These are phyloP conservation scores for Tyto alba DNA, from an alignment of 2,113 vertebrate genomes.

Conservation along the genomic window DNA sequence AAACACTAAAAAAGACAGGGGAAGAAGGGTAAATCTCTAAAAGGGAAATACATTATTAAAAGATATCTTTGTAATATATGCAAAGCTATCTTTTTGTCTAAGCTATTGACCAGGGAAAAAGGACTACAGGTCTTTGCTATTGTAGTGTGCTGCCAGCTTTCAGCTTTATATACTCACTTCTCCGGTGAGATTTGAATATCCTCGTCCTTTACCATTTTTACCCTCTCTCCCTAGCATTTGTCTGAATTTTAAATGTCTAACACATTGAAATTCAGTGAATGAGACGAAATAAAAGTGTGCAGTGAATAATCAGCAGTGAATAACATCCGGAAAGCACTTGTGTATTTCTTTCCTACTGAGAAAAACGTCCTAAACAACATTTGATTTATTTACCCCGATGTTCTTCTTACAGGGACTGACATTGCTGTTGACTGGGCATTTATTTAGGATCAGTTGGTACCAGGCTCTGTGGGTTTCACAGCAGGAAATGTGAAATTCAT, in stretches of 20 bases:
- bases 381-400: constrained; percentile 58
- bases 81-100: constrained; percentile 29
- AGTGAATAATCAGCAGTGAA: constrained; percentile 64
- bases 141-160: background rate
- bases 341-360: constrained; percentile 49
- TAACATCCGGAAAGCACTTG: constrained; percentile 55
- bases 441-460: constrained; percentile 57
- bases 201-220: constrained; percentile 37
- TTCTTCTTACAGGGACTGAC: constrained; percentile 53
- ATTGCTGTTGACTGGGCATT: constrained; percentile 61
- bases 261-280: constrained; percentile 58
- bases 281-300: constrained; percentile 42
- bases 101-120: constrained; percentile 30
- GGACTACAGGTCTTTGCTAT: constrained; percentile 5
- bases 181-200: constrained; percentile 8
- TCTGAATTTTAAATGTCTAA: constrained; percentile 44
- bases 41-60: constrained; percentile 2
- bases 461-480: constrained; percentile 32
- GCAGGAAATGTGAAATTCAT: constrained; percentile 64
- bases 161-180: constrained; percentile 21
- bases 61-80: constrained; percentile 2
- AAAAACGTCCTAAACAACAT: constrained; percentile 59
- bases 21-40: background rate
- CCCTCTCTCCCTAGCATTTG: constrained; percentile 13
- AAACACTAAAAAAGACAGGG: background rate